Evolutionary conservation across 2,113 vertebrate genomes (phyloP), one percentile per base, ranked within the genome.

Genomic region (Campylomormyrus tamandua): DNA sequence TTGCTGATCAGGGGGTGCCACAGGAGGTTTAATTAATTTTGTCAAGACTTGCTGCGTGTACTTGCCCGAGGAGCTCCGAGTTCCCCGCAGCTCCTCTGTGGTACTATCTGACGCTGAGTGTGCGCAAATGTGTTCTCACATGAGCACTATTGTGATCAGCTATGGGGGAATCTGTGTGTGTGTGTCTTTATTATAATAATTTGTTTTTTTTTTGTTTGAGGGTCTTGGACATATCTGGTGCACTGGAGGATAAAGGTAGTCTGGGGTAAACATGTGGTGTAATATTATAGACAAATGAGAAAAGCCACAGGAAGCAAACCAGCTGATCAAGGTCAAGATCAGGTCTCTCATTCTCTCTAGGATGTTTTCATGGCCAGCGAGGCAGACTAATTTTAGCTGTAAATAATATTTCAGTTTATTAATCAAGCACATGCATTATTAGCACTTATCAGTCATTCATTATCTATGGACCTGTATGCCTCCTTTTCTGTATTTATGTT

Each of bases 391-490:
- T 77, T 53, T 90, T 42, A 80, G 46, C 46, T 52, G 62, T n/a
- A 87, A 87, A 80, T 83, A 87, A 53, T 87, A 19, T 87, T 58
- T 50, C 17, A 70, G 27, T 77, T 80, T 87, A 87, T 87, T 87
- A 87, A 53, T 87, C 13, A 74, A 74, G 3, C 53, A 5, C 21
- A 49, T 13, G 3, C 31, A 80, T 80, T 45, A 77, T 62, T 35
- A 62, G 24, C 21, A 62, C 11, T 13, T 31, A 70, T 77, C 31
- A 80, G 74, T 17, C 35, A 77, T 70, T 27, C 10, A 27, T n/a
- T 66, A 27, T 13, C 62, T 70, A 70, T 15, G 27, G n/a, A 70
- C 9, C 1, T 45, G n/a, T 83, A 9, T n/a, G 19, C 8, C 39
- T 84, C 19, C 19, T 84, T 39, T n/a, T 50, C 46, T 53, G 49